phyloP scores from a whole-genome alignment of 2,797 vertebrate genomes.

The Toxotes lorentzi region DNA sequence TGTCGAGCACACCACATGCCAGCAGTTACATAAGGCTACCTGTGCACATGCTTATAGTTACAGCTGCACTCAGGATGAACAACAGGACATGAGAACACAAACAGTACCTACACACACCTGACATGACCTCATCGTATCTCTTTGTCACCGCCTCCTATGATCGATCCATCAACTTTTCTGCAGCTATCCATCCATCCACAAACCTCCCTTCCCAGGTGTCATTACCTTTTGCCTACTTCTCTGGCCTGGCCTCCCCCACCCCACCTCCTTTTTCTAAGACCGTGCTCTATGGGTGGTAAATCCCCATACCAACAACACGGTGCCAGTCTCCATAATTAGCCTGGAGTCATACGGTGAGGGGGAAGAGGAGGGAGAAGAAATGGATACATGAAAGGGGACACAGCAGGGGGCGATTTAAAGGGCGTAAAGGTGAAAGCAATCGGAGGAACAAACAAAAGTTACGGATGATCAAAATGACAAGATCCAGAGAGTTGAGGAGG shows the following conservation, averaged over 20 bases:
- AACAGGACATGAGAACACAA: conserved; percentile 10
- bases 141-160: conserved; percentile 12
- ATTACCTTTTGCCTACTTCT: conserved; percentile 40
- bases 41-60: conserved; percentile 54
- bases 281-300: conserved; percentile 54
- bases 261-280: background rate
- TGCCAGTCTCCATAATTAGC: conserved; percentile 74
- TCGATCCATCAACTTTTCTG: conserved; percentile 13
- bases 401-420: background rate
- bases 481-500: too few relatives aligned
- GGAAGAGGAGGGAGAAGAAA: conserved; percentile 2
- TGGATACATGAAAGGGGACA: conserved; percentile 30
- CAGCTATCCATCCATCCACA: background rate
- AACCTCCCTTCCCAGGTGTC: conserved; percentile 4
- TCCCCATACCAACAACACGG: conserved; percentile 66
- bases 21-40: conserved; percentile 73
- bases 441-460: background rate
- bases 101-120: conserved; percentile 14
- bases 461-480: background rate
- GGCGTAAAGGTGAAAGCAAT: conserved; percentile 10
- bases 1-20: conserved; percentile 53
- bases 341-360: conserved; percentile 13
- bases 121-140: conserved; percentile 13
- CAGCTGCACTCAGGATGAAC: conserved; percentile 34
- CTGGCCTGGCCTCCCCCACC: background rate